Evolutionary conservation across 2,797 vertebrate genomes (phyloP).

Genomic region (Alca torda): DNA sequence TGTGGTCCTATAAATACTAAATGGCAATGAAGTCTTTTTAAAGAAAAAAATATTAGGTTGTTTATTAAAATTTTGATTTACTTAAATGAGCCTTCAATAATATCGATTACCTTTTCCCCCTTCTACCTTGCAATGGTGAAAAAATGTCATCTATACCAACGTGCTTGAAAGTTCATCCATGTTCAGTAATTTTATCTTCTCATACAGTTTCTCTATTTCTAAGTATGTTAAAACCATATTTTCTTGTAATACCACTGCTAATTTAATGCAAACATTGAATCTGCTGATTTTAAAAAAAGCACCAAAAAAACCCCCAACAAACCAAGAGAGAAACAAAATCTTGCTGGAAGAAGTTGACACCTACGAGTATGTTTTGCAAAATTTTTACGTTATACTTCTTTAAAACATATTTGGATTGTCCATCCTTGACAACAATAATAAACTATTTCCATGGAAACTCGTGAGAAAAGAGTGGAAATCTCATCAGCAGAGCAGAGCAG

Average conservation of each 20-base stretch:
- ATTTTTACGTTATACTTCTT: conserved; percentile 36
- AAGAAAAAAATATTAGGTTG: not conserved
- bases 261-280: not conserved
- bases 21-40: not conserved
- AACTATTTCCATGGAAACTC: conserved; percentile 72
- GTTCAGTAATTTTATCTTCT: not conserved
- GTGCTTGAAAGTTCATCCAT: not conserved
- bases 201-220: not conserved
- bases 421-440: conserved; percentile 58
- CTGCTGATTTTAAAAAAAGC: not conserved
- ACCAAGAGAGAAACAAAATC: not conserved
- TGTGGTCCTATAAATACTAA: not conserved
- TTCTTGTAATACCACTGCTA: not conserved
- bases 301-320: not conserved
- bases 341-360: conserved; percentile 15
- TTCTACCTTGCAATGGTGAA: not conserved
- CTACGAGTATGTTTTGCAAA: conserved; percentile 32
- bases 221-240: not conserved
- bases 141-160: not conserved
- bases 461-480: not conserved
- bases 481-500: conserved; percentile 19
- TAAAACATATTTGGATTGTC: conserved; percentile 15
- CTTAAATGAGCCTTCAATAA: not conserved
- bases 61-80: not conserved
- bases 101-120: not conserved